Evolutionary conservation across 1,140 invertebrate genomes (phyloP), one percentile per base, ranked within the genome.

Genomic region (Dendroctonus valens): DNA sequence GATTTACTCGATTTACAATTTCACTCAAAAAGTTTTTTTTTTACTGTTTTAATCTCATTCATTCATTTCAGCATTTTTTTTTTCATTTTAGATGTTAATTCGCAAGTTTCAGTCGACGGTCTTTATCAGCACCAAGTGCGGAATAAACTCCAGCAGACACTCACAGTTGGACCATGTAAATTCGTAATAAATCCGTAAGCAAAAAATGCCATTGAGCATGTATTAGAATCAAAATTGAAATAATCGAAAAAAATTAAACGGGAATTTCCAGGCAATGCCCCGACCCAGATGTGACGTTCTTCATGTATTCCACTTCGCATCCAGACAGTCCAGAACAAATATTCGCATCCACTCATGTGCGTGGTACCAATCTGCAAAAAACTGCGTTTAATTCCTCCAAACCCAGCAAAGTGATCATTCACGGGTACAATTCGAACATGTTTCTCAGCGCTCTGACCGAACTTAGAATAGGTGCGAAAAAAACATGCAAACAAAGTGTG

Each of bases 371-470:
- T 74, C 69, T 87, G 3, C 74, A 70, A 0, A 62, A 73, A 0
- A 85, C 81, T 0, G 69, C 78, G 46, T 88, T 86, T 61, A 74
- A 83, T 58, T 70, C 79, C 0, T 42, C 61, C 2, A 71, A 79
- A 15, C 82, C 83, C 2, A 85, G 83, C 0, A 88, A 87, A 72
- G 83, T 88, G 39, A 81, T 88, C 7, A 80, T 88, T 11, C 87
- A 88, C 72, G 87, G 87, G 7, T 88, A 87, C 69, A 87, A 88
- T 71, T 86, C 86, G 0, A 84, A 87, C 70, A 87, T 86, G 85
- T 77, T 82, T 55, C 69, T 88, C 12, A 77, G 79, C 61, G 78
- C 81, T 0, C 70, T 88, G 49, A 80, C 85, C 8, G 78, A 82
- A 69, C 83, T 88, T 42, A 81, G 81, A 67, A 79, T 79, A 12